Evolutionary conservation across 2,113 vertebrate genomes (phyloP), one percentile per base, ranked within the genome.

Genomic region (Columba janthina): DNA sequence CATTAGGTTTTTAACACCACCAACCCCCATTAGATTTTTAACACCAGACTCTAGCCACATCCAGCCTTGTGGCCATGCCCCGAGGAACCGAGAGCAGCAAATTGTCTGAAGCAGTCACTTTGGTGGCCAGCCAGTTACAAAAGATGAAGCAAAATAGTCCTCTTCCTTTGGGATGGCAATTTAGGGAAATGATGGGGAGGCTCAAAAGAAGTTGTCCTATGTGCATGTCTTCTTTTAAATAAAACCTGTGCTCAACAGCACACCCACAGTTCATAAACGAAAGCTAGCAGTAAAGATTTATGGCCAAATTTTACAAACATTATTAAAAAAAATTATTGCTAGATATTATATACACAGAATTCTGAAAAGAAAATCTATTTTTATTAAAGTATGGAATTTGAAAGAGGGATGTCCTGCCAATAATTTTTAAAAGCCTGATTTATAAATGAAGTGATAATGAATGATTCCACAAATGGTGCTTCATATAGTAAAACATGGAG

Each of bases 381-480:
- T 75, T 92, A 95, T 94, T 88, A 50, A 84, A 85, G 69, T 64
- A 90, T 80, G 74, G 88, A 91, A 87, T 93, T 85, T 66, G 78
- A 95, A 92, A 79, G 81, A 94, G 64, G 73, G 62, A 90, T 74
- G 69, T 91, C 56, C n/a, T 85, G 80, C 95, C 92, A 94, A 71
- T 96, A 77, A 31, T 60, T 90, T 94, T 88, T 61, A 20, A 54
- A 96, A 95, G 65, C 82, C 87, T 97, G 89, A 70, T 97, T 96
- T 98, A 95, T 96, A 97, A 97, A 87, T 92, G 78, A 95, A 96
- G 61, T 89, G 75, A 93, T 96, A 93, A 94, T 94, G 96, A 97
- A 95, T 97, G 94, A 95, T 97, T 96, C 92, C 88, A 94, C 92
- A 95, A 97, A 90, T 96, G 56, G 69, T 76, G 57, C 81, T 95